These are phyloP conservation scores for Diloba caeruleocephala DNA, from an alignment of 2,888 invertebrate genomes.

Conservation along the genomic window DNA sequence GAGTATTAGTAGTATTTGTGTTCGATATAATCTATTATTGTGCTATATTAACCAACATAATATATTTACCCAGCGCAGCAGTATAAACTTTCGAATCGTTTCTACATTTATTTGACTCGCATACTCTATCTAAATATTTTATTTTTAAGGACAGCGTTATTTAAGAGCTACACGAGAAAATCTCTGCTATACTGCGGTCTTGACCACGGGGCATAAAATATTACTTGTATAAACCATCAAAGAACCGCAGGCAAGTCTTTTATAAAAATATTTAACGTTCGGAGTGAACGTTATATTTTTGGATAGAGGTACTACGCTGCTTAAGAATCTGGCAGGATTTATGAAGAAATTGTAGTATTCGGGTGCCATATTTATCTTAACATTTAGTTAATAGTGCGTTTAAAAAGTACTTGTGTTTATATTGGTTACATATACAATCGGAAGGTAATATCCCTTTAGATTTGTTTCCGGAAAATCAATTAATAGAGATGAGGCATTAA, in stretches of 20 bases:
- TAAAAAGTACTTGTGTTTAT: no score
- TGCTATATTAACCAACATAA: not conserved
- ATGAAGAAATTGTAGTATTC: no score
- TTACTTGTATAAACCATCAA: conserved; percentile 39
- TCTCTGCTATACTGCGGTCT: conserved; percentile 28
- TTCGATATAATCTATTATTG: no score
- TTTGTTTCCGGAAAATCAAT: no score
- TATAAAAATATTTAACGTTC: conserved; percentile 33
- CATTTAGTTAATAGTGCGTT: no score
- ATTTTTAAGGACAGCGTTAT: conserved; percentile 34
- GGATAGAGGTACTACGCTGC: no score
- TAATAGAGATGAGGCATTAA: no score
- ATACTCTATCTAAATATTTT: conserved; percentile 37
- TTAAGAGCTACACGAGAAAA: conserved; percentile 43
- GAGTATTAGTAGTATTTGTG: no score
- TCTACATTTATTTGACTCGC: conserved; percentile 28
- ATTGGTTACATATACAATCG: no score
- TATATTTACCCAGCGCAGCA: not conserved
- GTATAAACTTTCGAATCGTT: conserved; percentile 1
- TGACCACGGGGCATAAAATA: conserved; percentile 50
- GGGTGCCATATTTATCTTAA: no score
- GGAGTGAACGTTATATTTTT: conserved; percentile 26
- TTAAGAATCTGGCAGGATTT: no score
- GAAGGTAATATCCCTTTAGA: no score
- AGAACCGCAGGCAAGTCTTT: conserved; percentile 34